Evolutionary conservation across 2,888 invertebrate genomes (phyloP), one percentile per base, ranked within the genome.

Genomic region (Smittia sp.): DNA sequence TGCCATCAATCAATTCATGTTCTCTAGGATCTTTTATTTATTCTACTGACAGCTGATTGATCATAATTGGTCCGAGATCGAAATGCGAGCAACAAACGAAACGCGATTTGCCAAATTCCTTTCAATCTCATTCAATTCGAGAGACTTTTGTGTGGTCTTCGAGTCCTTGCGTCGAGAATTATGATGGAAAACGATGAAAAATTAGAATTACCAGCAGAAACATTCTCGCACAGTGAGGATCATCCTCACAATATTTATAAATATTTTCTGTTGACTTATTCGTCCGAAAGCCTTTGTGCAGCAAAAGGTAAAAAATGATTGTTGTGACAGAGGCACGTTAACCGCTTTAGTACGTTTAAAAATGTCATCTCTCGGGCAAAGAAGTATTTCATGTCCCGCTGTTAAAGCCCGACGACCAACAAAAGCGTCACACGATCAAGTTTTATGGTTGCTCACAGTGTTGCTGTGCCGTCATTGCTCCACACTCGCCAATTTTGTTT

Each of bases 301-400:
- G 24, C 22, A 67, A 22, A 22, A 24, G 39, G 32, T 38, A 67
- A 67, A 67, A 67, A 67, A 69, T 52, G 52, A 69, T 15, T 69
- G 69, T 69, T 69, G 25, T 69, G 69, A 69, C 69, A 69, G 54
- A 25, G 52, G 15, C 13, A 52, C 25, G 25, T 38, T 65, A 32
- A 25, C 27, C 41, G 25, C 39, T 41, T 41, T 67, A 32, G 20
- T 15, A 11, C 46, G 46, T 46, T 46, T 11, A 32, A 41, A 67
- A 67, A 22, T 67, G 67, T 67, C 67, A 67, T 67, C 41, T 38
- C 22, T 22, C 41, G 18, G 22, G 18, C 22, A n/a, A 22, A 32
- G 32, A 15, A 58, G 22, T 20, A 32, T 58, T 9, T 18, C 18
- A 32, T 20, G 2, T 24, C 67, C 22, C 46, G 67, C 67, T 67